Evolutionary conservation across 2,113 vertebrate genomes (phyloP), one percentile per base, ranked within the genome.

Genomic region (Penelope pileata): DNA sequence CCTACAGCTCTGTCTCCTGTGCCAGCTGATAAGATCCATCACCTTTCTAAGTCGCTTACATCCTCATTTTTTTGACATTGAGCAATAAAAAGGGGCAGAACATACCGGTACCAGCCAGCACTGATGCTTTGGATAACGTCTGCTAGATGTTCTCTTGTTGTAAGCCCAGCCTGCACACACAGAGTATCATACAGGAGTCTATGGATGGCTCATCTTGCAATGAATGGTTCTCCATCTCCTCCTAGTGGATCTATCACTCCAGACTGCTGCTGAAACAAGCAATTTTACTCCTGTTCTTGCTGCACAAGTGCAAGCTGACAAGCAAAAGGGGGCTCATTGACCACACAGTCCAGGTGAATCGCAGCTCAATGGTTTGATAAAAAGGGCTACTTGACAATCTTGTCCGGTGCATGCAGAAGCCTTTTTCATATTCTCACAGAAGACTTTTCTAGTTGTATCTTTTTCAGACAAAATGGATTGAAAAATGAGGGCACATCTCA

Each of bases 11-110:
- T 47, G 7, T 21, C 30, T 66, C 12, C 16, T 47, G 13, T 69
- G 38, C 8, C 47, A 62, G 18, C 47, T 18, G 9, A 40, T 10
- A 63, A 69, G 43, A 56, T 62, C 7, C 7, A 32, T 50, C 4
- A 19, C 17, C 50, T 47, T 88, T 73, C 24, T 30, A 73, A 73
- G 43, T 43, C 21, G 60, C 5, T 0, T 0, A 6, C 24, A 42
- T 12, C 1, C 10, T 36, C 22, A 10, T 7, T 38, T 68, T 90
- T 82, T 70, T 43, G 8, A 43, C 23, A 24, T 9, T 2, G 1
- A 4, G 1, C 77, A 14, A 7, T 43, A 27, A 77, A 83, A 78
- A 56, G 42, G 2, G 2, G 30, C 10, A 74, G 80, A 80, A 13
- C 16, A 56, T n/a, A n/a, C 5, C 26, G 16, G 26, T 63, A 7